These are phyloP conservation scores for Varecia variegata DNA, from an alignment of 2,797 vertebrate genomes.

Conservation along the genomic window DNA sequence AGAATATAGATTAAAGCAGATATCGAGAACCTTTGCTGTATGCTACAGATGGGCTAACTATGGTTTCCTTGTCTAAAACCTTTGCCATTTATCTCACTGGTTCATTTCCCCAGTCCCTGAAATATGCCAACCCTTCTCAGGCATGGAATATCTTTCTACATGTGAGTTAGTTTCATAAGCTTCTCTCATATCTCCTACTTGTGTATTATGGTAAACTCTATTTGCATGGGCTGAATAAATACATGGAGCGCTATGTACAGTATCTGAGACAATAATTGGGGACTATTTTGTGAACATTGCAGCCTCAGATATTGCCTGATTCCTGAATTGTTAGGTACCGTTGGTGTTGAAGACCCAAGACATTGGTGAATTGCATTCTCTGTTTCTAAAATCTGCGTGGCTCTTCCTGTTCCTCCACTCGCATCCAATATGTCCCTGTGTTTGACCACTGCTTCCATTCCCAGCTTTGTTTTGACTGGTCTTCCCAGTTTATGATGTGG, in stretches of 20 bases:
- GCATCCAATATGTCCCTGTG: rapidly evolving
- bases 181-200: background rate
- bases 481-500: background rate
- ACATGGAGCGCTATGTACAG: background rate
- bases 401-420: background rate
- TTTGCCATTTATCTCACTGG: background rate
- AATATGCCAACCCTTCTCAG: background rate
- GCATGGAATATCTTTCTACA: background rate
- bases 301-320: background rate
- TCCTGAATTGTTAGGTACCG: background rate
- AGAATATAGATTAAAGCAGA: background rate
- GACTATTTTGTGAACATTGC: background rate
- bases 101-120: background rate
- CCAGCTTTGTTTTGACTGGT: background rate
- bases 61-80: background rate
- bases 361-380: background rate
- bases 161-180: background rate
- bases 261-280: background rate
- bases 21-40: background rate
- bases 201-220: background rate
- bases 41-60: background rate
- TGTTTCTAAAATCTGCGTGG: background rate
- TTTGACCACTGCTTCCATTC: background rate
- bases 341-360: background rate
- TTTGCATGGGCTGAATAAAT: background rate